These are phyloP conservation scores for Dallia pectoralis DNA, from an alignment of 2,797 vertebrate genomes.

Conservation along the genomic window DNA sequence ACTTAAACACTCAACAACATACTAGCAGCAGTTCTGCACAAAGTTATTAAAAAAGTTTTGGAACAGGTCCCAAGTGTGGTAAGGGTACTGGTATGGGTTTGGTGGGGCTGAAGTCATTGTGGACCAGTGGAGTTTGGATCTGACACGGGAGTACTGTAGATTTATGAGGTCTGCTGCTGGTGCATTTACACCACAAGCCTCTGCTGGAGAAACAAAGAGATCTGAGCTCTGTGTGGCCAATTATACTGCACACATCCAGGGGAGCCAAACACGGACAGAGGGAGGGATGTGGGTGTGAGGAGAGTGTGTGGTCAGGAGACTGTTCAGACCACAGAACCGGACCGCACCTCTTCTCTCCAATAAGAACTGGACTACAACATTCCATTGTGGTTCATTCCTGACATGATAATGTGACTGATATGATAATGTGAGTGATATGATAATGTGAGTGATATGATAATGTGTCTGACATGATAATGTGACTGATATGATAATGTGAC, in stretches of 20 bases:
- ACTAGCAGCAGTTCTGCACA: constrained; percentile 34
- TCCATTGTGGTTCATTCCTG: constrained; percentile 22
- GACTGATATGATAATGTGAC: too few species aligned
- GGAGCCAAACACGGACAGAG: constrained; percentile 15
- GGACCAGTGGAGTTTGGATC: constrained; percentile 58
- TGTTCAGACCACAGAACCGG: constrained; percentile 44
- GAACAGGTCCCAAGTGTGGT: constrained; percentile 36
- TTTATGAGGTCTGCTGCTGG: constrained; percentile 72
- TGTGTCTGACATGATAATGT: too few species aligned
- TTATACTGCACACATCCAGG: constrained; percentile 57
- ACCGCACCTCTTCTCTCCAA: constrained; percentile 39
- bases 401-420: constrained; percentile 3
- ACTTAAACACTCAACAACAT: constrained; percentile 12
- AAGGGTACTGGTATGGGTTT: too few species aligned
- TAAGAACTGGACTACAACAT: constrained; percentile 35
- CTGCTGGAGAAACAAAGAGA: constrained; percentile 71
- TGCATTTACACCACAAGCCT: constrained; percentile 69
- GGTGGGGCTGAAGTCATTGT: constrained; percentile 64
- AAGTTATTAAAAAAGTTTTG: constrained; percentile 41
- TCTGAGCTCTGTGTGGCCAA: constrained; percentile 69
- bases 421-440: background rate
- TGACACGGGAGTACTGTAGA: constrained; percentile 65
- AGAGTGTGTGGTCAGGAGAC: constrained; percentile 53
- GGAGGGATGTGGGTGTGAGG: constrained; percentile 26
- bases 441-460: background rate